Evolutionary conservation across 2,888 invertebrate species (phyloP).

Genomic region (Orthonychiurus folsomi): DNA sequence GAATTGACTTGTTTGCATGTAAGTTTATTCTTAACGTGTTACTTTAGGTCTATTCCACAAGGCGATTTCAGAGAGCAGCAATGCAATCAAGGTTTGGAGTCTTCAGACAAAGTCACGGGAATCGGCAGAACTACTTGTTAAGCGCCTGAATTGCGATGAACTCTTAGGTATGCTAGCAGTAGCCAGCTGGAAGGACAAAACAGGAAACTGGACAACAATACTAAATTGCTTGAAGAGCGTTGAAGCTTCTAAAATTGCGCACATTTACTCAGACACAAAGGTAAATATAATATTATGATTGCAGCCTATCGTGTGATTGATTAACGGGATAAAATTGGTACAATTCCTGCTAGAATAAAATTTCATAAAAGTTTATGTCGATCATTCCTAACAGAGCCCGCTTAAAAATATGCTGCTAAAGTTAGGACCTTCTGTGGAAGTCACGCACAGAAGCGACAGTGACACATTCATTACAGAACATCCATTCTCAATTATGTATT

Average conservation of each 20-base stretch:
- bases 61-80: constrained; percentile 29
- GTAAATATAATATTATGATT: too few species aligned
- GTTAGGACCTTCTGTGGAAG: constrained; percentile 31
- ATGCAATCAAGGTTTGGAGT: constrained; percentile 32
- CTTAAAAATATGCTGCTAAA: constrained; percentile 30
- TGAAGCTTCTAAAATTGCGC: too few species aligned
- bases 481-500: constrained; percentile 30
- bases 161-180: not conserved
- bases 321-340: not conserved
- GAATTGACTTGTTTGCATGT: too few species aligned
- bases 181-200: too few species aligned
- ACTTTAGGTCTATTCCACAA: constrained; percentile 25
- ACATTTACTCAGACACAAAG: too few species aligned
- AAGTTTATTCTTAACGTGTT: too few species aligned
- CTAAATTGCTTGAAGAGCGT: too few species aligned
- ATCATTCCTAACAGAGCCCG: not conserved
- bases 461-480: constrained; percentile 28
- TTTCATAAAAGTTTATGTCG: too few species aligned
- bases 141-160: constrained; percentile 18
- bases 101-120: constrained; percentile 21
- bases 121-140: constrained; percentile 20
- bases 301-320: too few species aligned
- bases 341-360: too few species aligned
- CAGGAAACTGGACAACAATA: too few species aligned
- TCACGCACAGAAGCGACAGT: constrained; percentile 6